Evolutionary conservation across 2,888 invertebrate species (phyloP).

Genomic region (Troilus luridus): DNA sequence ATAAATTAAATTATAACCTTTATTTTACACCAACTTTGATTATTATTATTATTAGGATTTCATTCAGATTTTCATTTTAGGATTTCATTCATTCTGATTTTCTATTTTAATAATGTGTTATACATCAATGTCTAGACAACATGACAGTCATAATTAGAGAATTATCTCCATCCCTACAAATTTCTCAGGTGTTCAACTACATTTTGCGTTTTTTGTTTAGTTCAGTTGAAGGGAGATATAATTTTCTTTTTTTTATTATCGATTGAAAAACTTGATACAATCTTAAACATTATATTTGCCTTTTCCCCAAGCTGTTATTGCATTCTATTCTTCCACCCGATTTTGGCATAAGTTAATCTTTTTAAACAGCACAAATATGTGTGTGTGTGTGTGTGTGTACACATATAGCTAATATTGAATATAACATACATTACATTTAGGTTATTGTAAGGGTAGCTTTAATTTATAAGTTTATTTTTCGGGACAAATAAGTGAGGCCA

Average conservation of each 20-base stretch:
- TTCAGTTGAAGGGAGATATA: background rate
- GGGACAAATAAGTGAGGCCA: background rate
- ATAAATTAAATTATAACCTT: background rate
- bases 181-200: background rate
- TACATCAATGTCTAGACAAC: background rate
- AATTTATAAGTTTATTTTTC: background rate
- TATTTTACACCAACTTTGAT: background rate
- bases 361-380: background rate
- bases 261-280: too few species aligned
- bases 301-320: too few species aligned
- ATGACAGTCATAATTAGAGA: background rate
- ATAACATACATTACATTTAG: background rate
- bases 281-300: background rate
- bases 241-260: too few species aligned
- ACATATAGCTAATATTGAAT: background rate
- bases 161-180: background rate
- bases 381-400: background rate
- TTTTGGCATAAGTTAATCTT: background rate
- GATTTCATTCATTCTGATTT: too few species aligned
- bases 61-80: too few species aligned
- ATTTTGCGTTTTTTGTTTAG: background rate
- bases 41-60: too few species aligned
- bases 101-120: background rate
- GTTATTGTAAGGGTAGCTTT: background rate
- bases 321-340: background rate